Evolutionary conservation across 2,797 vertebrate genomes (phyloP).

Genomic region (Schizopygopsis malacanthus): DNA sequence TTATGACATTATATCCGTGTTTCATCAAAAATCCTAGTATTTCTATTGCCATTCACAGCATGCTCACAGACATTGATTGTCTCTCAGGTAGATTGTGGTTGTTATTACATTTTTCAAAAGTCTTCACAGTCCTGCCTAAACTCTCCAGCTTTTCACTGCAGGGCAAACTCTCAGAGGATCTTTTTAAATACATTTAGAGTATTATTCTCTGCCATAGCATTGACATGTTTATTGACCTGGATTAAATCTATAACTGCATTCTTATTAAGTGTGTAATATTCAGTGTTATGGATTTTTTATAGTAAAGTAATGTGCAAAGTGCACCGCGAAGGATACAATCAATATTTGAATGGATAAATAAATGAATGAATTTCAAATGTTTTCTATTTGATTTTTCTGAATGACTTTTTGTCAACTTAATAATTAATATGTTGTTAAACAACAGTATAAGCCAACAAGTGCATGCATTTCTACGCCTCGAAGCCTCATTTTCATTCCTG

Average conservation of each 20-base stretch:
- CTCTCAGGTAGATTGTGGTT: constrained; percentile 12
- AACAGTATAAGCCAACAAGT: too few species aligned
- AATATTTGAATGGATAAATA: not conserved
- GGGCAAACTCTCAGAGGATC: not conserved
- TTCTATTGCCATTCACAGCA: not conserved
- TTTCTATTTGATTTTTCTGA: not conserved
- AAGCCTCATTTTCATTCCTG: too few species aligned
- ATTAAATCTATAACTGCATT: not conserved
- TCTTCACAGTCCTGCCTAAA: not conserved
- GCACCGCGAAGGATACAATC: not conserved
- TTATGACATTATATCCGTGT: not conserved
- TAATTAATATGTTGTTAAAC: not conserved
- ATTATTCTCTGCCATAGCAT: not conserved
- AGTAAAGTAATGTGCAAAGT: not conserved
- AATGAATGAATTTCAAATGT: not conserved
- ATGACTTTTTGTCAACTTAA: not conserved
- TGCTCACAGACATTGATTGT: constrained; percentile 21
- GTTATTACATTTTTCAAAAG: constrained; percentile 30
- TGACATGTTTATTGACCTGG: not conserved
- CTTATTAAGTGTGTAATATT: not conserved
- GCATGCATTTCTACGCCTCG: too few species aligned
- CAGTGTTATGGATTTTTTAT: not conserved
- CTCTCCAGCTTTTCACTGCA: not conserved
- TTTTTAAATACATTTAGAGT: constrained; percentile 19
- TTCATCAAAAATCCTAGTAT: not conserved